Evolutionary conservation across 2,888 invertebrate genomes (phyloP), one percentile per base, ranked within the genome.

Genomic region (Polymixis flavicincta): DNA sequence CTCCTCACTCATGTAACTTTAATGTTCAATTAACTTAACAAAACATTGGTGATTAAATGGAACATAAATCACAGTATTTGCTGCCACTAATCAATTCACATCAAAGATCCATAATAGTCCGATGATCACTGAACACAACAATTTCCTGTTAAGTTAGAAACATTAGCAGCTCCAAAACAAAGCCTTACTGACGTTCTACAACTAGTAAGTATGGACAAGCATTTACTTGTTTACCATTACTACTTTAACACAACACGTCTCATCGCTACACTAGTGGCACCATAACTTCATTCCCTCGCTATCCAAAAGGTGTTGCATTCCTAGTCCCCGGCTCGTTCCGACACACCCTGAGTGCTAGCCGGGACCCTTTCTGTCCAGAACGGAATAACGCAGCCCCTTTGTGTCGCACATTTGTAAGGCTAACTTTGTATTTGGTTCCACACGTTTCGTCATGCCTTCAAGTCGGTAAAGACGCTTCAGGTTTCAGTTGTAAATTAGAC

Each of bases 361-460:
- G 64, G 22, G 14, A 65, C 64, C 83, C 82, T 79, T 76, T 85
- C 81, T 75, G 52, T 68, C 72, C 82, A 82, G 81, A 82, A 87
- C 83, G 84, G 82, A 85, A 76, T 84, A 89, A 86, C 73, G 80
- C 74, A 76, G 72, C 65, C 11, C 69, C 76, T 72, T 76, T 74
- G 82, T 77, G 66, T 67, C 71, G 32, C 76, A 61, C 60, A 75
- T 79, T 78, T 76, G 76, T 69, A 64, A 75, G 28, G 52, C 67
- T 76, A 67, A 82, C 82, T 64, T 82, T 68, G 71, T 81, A 52
- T 75, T 64, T 50, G 55, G 42, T 22, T 37, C 13, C 66, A 71
- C 55, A 65, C 71, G 61, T 52, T 37, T 59, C 59, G 28, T 48
- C 55, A 66, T 9, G 19, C 59, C 63, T 50, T 65, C 60, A 37